These are phyloP conservation scores for Chrysemys picta DNA, from an alignment of 2,113 vertebrate species.

Conservation along the genomic window DNA sequence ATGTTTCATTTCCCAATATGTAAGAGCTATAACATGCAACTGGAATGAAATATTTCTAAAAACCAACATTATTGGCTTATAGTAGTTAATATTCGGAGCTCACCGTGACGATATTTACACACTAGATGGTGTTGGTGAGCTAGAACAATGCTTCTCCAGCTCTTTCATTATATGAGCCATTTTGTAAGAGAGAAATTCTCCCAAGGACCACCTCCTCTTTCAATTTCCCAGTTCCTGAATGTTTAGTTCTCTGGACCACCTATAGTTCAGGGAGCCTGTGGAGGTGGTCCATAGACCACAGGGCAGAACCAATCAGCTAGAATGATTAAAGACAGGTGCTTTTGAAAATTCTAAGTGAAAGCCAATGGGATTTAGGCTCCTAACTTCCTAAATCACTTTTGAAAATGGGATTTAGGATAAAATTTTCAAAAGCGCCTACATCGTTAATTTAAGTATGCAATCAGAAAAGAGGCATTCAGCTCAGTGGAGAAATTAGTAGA, in stretches of 20 bases:
- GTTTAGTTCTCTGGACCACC: background rate
- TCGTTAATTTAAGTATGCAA: background rate
- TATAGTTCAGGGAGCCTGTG: background rate
- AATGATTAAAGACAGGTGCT: background rate
- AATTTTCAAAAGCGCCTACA: background rate
- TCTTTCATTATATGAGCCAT: background rate
- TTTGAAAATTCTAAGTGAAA: background rate
- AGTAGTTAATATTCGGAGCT: background rate
- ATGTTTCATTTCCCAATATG: background rate
- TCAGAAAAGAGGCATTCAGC: background rate
- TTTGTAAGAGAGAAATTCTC: background rate
- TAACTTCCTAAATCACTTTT: background rate
- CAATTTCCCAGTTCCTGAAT: background rate
- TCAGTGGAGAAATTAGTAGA: background rate
- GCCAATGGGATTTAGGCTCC: background rate
- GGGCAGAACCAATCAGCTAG: background rate
- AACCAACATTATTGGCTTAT: background rate
- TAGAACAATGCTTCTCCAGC: background rate
- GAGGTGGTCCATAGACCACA: background rate
- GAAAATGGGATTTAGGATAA: background rate
- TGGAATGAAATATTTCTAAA: accelerated
- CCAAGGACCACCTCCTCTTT: background rate
- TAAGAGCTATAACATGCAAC: background rate
- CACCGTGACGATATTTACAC: background rate
- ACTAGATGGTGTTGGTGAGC: conserved; percentile 67